Conservation (phyloP, 2,888 invertebrate genomes). For the Eutolmus rufibarbis region DNA sequence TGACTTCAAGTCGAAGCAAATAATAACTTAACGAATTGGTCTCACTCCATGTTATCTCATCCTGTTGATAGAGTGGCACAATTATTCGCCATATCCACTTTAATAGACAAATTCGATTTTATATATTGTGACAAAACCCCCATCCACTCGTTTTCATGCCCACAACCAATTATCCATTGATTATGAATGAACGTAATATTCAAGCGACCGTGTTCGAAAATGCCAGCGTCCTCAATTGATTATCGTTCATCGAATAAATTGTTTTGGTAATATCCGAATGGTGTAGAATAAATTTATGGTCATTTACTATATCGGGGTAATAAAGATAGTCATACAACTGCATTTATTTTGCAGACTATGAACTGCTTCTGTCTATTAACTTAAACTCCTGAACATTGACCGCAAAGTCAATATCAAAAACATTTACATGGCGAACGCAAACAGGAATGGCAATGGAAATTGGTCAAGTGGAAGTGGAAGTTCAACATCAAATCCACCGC, state of each 20-base stretch:
- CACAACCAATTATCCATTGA: neutral
- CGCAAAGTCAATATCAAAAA: neutral
- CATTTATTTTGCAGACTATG: neutral
- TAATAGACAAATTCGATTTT: conserved; percentile 8
- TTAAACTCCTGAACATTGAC: neutral
- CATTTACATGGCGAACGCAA: conserved; percentile 22
- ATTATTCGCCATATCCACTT: neutral
- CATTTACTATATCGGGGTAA: neutral
- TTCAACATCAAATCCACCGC: conserved; percentile 54
- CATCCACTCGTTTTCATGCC: neutral
- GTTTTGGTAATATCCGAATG: neutral
- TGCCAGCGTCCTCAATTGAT: conserved; percentile 4
- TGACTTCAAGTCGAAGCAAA: neutral
- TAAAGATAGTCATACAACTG: neutral
- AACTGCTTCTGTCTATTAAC: neutral
- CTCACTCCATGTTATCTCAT: neutral
- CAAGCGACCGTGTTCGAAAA: neutral
- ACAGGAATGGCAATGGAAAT: conserved; percentile 50
- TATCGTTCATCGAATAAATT: neutral
- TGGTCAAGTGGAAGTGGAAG: conserved; percentile 57
- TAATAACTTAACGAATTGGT: neutral
- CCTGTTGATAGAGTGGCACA: neutral
- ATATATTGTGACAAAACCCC: neutral
- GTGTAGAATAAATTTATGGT: neutral
- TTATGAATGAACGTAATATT: conserved; percentile 13